Base-by-base conservation (phyloP, 2,888 invertebrate species). In the Diaperis boleti region DNA sequence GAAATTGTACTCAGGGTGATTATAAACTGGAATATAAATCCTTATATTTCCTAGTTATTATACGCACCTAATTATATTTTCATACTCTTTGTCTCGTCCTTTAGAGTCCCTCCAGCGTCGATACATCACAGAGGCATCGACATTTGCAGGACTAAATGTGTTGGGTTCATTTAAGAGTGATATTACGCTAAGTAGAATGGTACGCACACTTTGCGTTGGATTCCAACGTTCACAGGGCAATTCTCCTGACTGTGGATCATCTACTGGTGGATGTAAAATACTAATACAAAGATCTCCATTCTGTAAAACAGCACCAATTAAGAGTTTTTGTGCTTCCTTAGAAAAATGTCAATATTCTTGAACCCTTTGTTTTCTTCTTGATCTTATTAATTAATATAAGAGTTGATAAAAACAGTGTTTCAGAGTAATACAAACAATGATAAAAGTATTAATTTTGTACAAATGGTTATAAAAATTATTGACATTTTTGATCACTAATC, bases 221-320 rank as follows among this genome's bases (percentile, higher is more conserved):
- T 99, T 99, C 99, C 99, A 99, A 82, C 99, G 91, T 84, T 99
- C 99, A 83, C 98, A 98, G 0, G 99, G 97, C 76, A 98, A 83
- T 82, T 99, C 99, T 17, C 99, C 99, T 75, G 96, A 97, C 80
- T 98, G 98, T 29, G 99, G 98, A 84, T 99, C 99, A 83, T 99
- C 98, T 59, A 98, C 92, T 11, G 99, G 98, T 62, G 99, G 98
- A 83, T 99, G 99, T 66, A 99, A 87, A 81, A 99, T 99, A 72
- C 98, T 98, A 86, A 99, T 99, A 85, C 99, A 99, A 62, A 99
- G 87, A 83, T 99, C 98, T 44, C 99, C 99, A 82, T 98, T 99
- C 94, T 96, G 85, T 55, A 84, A 84, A 49, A 17, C 7, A 69
- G 66, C n/a, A n/a, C n/a, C n/a, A n/a, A n/a, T n/a, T n/a, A n/a